Conservation (phyloP, 2,797 vertebrate genomes). For the Acomys russatus region DNA sequence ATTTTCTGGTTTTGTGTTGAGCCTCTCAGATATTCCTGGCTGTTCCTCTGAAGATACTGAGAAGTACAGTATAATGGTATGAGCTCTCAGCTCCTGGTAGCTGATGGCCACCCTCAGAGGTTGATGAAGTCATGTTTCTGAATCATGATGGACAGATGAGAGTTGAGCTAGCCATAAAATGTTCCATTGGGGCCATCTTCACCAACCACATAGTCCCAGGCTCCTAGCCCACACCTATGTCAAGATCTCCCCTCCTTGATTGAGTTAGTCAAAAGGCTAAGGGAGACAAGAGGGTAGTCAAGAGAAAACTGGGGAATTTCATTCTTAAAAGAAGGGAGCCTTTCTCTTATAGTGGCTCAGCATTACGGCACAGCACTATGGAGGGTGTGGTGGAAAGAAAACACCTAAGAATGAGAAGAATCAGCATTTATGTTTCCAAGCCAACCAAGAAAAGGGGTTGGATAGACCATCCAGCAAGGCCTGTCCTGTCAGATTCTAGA, state of each 20-base stretch:
- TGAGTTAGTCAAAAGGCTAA: constrained; percentile 12
- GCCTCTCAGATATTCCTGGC: neutral
- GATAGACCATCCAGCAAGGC: neutral
- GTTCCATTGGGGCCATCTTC: neutral
- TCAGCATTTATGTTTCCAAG: neutral
- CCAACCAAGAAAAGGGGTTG: neutral
- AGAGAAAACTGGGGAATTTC: constrained; percentile 10
- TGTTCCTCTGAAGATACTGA: neutral
- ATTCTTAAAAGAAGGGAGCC: neutral
- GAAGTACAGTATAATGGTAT: neutral
- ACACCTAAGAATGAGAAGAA: neutral
- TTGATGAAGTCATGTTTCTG: neutral
- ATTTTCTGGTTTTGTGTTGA: constrained; percentile 14
- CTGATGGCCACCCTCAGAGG: neutral
- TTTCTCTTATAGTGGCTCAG: neutral
- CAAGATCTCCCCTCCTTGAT: neutral
- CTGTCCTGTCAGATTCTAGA: neutral
- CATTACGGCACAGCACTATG: neutral
- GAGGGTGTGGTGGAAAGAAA: neutral
- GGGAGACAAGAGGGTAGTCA: neutral
- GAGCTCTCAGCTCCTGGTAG: neutral
- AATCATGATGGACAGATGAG: neutral
- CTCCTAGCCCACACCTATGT: neutral
- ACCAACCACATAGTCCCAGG: neutral
- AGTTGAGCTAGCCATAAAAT: constrained; percentile 16